Conservation (phyloP, 2,888 invertebrate species). For the Euzophera pinguis region DNA sequence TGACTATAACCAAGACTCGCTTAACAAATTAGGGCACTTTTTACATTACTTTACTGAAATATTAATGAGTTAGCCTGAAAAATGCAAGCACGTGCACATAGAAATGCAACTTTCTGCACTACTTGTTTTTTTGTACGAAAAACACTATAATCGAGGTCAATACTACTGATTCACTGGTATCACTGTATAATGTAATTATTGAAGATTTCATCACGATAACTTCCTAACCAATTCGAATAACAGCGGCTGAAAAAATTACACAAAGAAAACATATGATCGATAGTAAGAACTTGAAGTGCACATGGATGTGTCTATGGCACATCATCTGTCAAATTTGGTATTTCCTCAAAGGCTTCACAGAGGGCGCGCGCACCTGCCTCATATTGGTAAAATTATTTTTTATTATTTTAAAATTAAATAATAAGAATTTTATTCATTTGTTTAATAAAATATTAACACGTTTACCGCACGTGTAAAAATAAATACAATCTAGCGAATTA, state of each 20-base stretch:
- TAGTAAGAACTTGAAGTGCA: conserved; percentile 69
- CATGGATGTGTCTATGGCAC: conserved; percentile 70
- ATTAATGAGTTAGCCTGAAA: conserved; percentile 61
- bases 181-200: conserved; percentile 24
- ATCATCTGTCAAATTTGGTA: conserved; percentile 38
- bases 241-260: conserved; percentile 78
- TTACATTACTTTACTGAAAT: conserved; percentile 40
- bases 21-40: conserved; percentile 28
- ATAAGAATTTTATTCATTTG: no score
- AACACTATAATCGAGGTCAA: conserved; percentile 22
- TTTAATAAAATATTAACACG: no score
- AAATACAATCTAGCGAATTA: no score
- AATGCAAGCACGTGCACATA: conserved; percentile 74
- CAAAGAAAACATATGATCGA: conserved; percentile 81
- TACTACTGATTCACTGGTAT: conserved; percentile 19
- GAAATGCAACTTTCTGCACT: conserved; percentile 60
- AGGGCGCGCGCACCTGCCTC: no score
- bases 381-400: no score
- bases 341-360: not conserved
- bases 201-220: conserved; percentile 41
- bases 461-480: no score
- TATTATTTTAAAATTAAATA: no score
- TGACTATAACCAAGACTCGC: conserved; percentile 24
- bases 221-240: conserved; percentile 72
- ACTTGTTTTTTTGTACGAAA: conserved; percentile 30